Percentiles rank a stretch among this genome's conserved stretches.
phyloP scores from a whole-genome alignment of 2,113 vertebrate genomes.

The Tor tambroides region DNA sequence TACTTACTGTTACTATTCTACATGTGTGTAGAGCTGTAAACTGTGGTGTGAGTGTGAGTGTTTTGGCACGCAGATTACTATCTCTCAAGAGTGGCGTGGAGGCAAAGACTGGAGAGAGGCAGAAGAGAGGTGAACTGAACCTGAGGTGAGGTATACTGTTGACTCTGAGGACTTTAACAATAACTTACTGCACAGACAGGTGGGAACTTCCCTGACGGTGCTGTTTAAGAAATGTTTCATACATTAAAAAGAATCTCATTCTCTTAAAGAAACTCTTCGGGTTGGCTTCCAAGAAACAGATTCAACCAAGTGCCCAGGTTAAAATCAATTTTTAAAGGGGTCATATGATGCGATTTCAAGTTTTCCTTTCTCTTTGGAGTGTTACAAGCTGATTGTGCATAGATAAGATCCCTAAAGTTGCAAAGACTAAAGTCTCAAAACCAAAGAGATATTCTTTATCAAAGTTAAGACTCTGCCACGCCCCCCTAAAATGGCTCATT shows the following conservation, averaged over 20 bases:
- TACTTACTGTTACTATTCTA: neutral
- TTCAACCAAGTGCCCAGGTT: neutral
- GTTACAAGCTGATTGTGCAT: too few relatives aligned
- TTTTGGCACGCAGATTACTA: neutral
- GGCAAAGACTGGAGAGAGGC: neutral
- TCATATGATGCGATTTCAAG: too few relatives aligned
- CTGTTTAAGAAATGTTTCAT: neutral
- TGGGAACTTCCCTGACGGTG: slow-evolving; percentile 17
- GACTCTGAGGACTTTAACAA: slow-evolving; percentile 1
- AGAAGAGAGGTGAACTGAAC: neutral
- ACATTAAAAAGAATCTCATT: neutral
- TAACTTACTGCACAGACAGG: neutral
- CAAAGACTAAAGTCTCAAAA: too few relatives aligned
- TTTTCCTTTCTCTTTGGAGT: too few relatives aligned
- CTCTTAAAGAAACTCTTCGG: neutral
- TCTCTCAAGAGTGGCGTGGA: neutral
- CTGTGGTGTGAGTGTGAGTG: neutral
- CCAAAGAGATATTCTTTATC: too few relatives aligned
- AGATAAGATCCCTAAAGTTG: too few relatives aligned
- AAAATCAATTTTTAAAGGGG: neutral
- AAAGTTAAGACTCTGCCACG: too few relatives aligned
- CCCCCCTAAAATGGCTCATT: too few relatives aligned
- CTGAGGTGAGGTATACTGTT: neutral
- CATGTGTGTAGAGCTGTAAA: neutral
- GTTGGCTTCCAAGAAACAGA: neutral